These are phyloP conservation scores for Myotis daubentonii DNA, from an alignment of 2,797 vertebrate genomes.

Conservation along the genomic window DNA sequence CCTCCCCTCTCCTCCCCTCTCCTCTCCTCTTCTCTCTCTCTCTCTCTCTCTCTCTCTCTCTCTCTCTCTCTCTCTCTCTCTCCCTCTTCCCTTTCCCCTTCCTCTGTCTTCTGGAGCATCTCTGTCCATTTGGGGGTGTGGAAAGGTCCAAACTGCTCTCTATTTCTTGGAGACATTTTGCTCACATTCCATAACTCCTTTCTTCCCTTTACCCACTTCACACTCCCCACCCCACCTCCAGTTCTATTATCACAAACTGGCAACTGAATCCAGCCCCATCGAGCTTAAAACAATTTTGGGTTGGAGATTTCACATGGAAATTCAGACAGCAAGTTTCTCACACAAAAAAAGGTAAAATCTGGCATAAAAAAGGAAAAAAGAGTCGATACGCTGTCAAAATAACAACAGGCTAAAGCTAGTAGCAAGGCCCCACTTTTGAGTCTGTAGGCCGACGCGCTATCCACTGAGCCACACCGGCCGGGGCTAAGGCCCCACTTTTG, in stretches of 20 bases:
- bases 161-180: not conserved
- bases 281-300: not conserved
- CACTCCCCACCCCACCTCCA: not conserved
- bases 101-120: not conserved
- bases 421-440: not conserved
- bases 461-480: too few relatives aligned
- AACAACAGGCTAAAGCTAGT: not conserved
- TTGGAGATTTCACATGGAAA: not conserved
- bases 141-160: not conserved
- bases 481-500: not conserved
- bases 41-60: not conserved
- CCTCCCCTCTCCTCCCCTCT: too few relatives aligned
- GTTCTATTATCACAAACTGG: not conserved
- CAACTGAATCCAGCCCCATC: not conserved
- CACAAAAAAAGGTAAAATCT: constrained; percentile 5
- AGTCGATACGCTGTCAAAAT: not conserved
- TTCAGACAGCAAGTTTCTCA: not conserved
- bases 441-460: too few relatives aligned
- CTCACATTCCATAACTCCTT: not conserved
- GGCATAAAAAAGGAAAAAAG: not conserved
- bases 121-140: not conserved
- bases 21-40: not conserved
- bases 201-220: constrained; percentile 26
- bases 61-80: not conserved
- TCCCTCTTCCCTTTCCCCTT: not conserved